A percentile compares a stretch with the other conserved stretches of the same genome.
phyloP scores from a whole-genome alignment of 2,113 vertebrate species.

The Empidonax alnorum region DNA sequence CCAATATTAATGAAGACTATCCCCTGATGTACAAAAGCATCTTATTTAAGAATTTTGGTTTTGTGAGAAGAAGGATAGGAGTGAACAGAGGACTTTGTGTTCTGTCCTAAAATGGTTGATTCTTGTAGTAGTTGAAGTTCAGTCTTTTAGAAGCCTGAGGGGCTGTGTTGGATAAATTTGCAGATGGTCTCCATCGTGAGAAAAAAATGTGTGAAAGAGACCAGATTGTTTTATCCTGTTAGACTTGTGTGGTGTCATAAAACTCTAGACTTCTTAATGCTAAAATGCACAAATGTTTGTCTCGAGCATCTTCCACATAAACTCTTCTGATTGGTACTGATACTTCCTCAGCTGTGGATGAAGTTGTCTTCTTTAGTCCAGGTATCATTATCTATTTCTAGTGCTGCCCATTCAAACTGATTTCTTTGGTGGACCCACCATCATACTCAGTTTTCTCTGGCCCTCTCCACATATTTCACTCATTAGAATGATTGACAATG shows the following conservation, averaged over 20 bases:
- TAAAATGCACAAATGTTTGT: not conserved
- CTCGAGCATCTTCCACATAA: not conserved
- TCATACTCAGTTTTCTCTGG: not conserved
- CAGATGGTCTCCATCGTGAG: not conserved
- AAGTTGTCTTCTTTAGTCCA: not conserved
- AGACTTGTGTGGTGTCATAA: not conserved
- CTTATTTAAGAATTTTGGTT: not conserved
- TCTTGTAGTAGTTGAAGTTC: not conserved
- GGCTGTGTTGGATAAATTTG: not conserved
- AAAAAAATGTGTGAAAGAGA: not conserved
- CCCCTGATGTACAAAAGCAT: not conserved
- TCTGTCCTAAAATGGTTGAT: not conserved
- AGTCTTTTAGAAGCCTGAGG: not conserved
- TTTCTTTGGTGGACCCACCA: not conserved
- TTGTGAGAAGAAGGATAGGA: not conserved
- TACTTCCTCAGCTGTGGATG: not conserved
- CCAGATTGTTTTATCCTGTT: not conserved
- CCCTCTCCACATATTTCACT: not conserved
- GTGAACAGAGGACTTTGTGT: not conserved
- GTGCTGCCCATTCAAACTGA: not conserved
- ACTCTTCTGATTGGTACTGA: not conserved
- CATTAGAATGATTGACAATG: not conserved
- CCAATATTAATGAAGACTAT: not conserved
- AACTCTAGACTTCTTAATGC: not conserved
- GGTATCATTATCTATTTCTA: not conserved